A percentile compares a stretch with the other conserved stretches of the same genome.
phyloP scores from a whole-genome alignment of 2,888 invertebrate genomes.

The Acronicta alni region DNA sequence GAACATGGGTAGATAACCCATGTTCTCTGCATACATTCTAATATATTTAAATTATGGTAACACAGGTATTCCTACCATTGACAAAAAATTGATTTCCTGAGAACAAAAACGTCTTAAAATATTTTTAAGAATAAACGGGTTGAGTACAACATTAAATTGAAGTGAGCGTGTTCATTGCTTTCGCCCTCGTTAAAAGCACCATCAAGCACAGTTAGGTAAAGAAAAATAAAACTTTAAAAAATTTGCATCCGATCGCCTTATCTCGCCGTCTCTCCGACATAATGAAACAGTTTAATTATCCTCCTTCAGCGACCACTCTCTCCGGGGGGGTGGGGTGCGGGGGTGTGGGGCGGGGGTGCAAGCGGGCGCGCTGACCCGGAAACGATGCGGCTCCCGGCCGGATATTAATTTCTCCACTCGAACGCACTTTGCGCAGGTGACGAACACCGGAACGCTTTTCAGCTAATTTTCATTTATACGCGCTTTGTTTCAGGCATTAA shows the following conservation, averaged over 20 bases:
- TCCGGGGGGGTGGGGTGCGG: neutral
- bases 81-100: neutral
- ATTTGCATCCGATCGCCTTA: slow-evolving; percentile 59
- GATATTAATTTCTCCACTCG: slow-evolving; percentile 80
- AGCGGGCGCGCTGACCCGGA: slow-evolving; percentile 72
- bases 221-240: slow-evolving; percentile 49
- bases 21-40: too few relatives aligned
- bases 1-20: too few relatives aligned
- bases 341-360: slow-evolving; percentile 13
- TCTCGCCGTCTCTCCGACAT: slow-evolving; percentile 61
- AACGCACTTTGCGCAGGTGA: slow-evolving; percentile 68
- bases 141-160: neutral
- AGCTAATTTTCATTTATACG: slow-evolving; percentile 51
- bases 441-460: slow-evolving; percentile 55
- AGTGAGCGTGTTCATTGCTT: slow-evolving; percentile 1
- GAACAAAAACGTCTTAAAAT: too few relatives aligned
- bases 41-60: too few relatives aligned
- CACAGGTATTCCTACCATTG: too few relatives aligned
- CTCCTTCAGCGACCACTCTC: slow-evolving; percentile 56
- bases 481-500: slow-evolving; percentile 38
- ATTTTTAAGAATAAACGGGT: neutral
- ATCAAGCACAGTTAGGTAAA: slow-evolving; percentile 2
- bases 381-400: slow-evolving; percentile 73
- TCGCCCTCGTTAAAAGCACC: neutral
- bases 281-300: slow-evolving; percentile 77